Evolutionary conservation across 2,113 vertebrate genomes (phyloP).

Genomic region (Python bivittatus): DNA sequence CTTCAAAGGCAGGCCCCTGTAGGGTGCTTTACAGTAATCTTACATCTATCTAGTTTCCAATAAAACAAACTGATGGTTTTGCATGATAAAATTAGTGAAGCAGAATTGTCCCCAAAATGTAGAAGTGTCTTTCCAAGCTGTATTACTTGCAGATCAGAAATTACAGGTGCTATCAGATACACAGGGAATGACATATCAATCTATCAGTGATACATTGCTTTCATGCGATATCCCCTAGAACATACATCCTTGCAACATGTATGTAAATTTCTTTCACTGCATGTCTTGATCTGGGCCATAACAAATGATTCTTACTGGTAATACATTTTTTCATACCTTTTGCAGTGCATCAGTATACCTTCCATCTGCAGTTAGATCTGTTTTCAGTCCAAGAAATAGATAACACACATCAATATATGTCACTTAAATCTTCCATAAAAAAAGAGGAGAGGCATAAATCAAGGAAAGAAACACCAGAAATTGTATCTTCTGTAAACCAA

Average conservation of each 20-base stretch:
- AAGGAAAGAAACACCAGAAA: constrained; percentile 24
- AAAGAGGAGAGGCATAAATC: constrained; percentile 23
- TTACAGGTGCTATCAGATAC: neutral
- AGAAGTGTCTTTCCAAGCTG: neutral
- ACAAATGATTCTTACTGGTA: neutral
- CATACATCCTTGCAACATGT: neutral
- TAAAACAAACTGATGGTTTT: neutral
- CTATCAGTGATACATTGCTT: neutral
- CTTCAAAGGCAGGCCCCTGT: no score
- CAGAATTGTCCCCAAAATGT: neutral
- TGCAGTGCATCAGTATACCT: neutral
- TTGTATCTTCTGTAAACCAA: constrained; percentile 35
- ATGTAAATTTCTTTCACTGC: neutral
- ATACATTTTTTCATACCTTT: neutral
- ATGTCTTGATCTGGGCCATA: neutral
- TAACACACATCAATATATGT: neutral
- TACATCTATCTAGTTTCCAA: neutral
- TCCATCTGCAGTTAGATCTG: neutral
- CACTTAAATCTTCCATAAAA: constrained; percentile 28
- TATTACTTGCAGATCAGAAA: neutral
- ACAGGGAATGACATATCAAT: neutral
- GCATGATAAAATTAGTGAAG: neutral
- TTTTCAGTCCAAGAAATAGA: constrained; percentile 21
- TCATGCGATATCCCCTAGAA: neutral
- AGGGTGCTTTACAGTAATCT: no score